These are phyloP conservation scores for Pseudopodoces humilis DNA, from an alignment of 2,113 vertebrate species.

Conservation along the genomic window DNA sequence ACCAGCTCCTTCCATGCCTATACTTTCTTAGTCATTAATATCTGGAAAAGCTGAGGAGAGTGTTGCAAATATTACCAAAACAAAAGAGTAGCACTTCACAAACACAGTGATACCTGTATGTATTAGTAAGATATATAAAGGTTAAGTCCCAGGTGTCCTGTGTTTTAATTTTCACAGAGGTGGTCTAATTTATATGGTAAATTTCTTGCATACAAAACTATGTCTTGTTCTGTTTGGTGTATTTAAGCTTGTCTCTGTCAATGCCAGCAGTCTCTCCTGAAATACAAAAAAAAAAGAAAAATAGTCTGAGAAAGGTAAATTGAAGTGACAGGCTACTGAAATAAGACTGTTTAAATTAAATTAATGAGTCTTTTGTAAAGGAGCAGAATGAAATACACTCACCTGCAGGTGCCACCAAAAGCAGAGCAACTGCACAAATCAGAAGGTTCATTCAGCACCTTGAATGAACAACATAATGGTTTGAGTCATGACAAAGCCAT, in stretches of 20 bases:
- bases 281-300: neutral
- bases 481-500: neutral
- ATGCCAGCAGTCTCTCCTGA: neutral
- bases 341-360: neutral
- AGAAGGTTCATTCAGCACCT: neutral
- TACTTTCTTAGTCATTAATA: neutral
- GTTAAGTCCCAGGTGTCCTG: neutral
- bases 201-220: neutral
- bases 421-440: neutral
- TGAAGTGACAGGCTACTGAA: neutral
- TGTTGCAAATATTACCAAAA: neutral
- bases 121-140: neutral
- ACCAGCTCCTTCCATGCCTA: neutral
- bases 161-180: neutral
- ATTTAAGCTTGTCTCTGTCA: neutral
- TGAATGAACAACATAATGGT: fast-evolving
- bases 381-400: neutral
- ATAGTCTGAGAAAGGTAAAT: neutral
- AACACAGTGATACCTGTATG: neutral
- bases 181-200: neutral
- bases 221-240: neutral
- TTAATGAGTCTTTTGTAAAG: neutral
- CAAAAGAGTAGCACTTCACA: neutral
- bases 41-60: neutral
- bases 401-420: neutral